These are phyloP conservation scores for Chaetodon trifascialis DNA, from an alignment of 2,113 vertebrate genomes.

Conservation along the genomic window DNA sequence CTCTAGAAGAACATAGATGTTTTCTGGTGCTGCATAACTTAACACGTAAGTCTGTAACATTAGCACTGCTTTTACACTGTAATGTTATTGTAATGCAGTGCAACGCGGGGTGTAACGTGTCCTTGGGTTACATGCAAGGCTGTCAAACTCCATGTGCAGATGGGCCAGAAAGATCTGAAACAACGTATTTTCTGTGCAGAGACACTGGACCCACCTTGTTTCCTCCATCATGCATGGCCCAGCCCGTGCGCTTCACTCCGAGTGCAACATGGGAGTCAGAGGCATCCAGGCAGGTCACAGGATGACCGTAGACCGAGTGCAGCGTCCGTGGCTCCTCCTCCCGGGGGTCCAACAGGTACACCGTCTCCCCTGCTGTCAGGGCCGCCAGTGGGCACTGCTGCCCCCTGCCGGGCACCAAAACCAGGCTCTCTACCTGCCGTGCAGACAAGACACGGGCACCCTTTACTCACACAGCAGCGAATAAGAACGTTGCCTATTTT, in stretches of 20 bases:
- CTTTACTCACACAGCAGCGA: not conserved
- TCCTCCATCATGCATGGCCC: conserved; percentile 91
- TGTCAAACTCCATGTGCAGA: too few relatives aligned
- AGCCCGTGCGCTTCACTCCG: conserved; percentile 92
- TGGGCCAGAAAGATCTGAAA: not conserved
- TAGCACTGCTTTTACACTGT: not conserved
- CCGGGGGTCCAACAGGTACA: conserved; percentile 87
- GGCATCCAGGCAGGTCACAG: conserved; percentile 92
- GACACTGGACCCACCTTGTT: conserved; percentile 88
- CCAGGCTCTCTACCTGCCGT: conserved; percentile 89
- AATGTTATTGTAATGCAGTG: not conserved
- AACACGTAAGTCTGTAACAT: not conserved
- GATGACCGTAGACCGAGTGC: conserved; percentile 92
- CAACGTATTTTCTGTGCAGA: not conserved
- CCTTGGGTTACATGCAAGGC: not conserved
- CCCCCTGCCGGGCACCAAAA: conserved; percentile 86
- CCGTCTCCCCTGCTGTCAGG: conserved; percentile 88
- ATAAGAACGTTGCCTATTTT: not conserved
- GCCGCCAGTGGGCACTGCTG: conserved; percentile 81
- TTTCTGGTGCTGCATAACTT: not conserved
- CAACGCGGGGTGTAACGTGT: too few relatives aligned
- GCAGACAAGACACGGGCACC: not conserved
- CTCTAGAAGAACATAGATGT: not conserved
- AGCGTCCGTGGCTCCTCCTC: conserved; percentile 83
- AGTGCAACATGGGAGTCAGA: conserved; percentile 86